These are phyloP conservation scores for Petaurus breviceps DNA, from an alignment of 2,113 vertebrate genomes.

Conservation along the genomic window DNA sequence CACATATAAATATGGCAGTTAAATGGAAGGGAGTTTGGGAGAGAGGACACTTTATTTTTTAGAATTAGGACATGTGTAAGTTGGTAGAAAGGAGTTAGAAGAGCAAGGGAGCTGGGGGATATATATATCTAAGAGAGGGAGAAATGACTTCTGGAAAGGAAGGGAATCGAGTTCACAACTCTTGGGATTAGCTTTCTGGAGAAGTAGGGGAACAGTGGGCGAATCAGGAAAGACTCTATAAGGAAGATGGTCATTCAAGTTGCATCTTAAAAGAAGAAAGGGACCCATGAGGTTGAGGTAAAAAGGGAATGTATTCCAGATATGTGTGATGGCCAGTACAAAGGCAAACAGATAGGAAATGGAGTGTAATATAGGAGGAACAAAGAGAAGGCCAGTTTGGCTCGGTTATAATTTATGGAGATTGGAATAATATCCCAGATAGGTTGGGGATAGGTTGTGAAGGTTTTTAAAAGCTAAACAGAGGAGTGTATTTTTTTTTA, in stretches of 20 bases:
- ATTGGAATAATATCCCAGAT: background rate
- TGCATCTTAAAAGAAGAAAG: background rate
- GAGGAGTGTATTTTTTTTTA: background rate
- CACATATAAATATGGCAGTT: background rate
- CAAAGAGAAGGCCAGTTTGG: background rate
- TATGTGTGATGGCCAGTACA: background rate
- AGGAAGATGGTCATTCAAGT: background rate
- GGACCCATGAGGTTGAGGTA: background rate
- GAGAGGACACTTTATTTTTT: background rate
- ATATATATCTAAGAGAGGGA: background rate
- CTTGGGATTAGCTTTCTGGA: no score
- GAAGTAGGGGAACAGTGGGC: background rate
- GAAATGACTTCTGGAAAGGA: no score
- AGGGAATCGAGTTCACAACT: no score
- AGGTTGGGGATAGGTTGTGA: background rate
- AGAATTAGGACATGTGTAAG: background rate
- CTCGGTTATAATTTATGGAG: background rate
- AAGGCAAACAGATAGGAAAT: background rate
- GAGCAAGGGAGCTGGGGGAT: background rate
- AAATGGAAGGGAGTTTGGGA: background rate
- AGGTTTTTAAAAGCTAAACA: background rate
- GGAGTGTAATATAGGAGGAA: background rate
- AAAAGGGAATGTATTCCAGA: background rate
- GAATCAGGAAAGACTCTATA: background rate
- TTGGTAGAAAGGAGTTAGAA: background rate